Conservation (phyloP, 1,140 invertebrate species). For the Drosophila jambulina region DNA sequence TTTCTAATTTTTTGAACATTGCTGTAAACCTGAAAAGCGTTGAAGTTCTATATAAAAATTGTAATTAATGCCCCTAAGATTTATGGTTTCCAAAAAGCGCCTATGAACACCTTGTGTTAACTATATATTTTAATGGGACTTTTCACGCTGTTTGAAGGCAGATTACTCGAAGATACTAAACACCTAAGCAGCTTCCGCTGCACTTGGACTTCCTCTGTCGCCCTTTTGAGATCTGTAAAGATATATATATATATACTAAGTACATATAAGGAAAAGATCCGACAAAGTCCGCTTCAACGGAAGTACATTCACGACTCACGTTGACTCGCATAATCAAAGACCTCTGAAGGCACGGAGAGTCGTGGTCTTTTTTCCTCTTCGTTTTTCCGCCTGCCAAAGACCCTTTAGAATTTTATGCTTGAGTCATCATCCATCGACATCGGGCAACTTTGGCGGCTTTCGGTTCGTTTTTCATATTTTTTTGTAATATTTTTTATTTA, state of each 20-base stretch:
- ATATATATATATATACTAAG: constrained; percentile 28
- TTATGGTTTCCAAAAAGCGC: constrained; percentile 17
- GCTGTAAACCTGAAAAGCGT: neutral
- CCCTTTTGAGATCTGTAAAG: neutral
- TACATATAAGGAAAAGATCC: constrained; percentile 23
- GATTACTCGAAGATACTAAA: constrained; percentile 8
- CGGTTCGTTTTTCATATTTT: constrained; percentile 28
- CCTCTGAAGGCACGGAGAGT: constrained; percentile 21
- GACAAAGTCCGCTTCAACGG: constrained; percentile 52
- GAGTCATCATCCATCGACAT: constrained; percentile 53
- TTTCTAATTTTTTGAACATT: neutral
- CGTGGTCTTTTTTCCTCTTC: neutral
- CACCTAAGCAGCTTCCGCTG: constrained; percentile 49
- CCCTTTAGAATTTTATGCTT: constrained; percentile 70
- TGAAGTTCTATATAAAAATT: constrained; percentile 1
- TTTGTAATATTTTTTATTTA: constrained; percentile 1
- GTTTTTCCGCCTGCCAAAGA: constrained; percentile 33
- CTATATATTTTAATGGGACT: constrained; percentile 17
- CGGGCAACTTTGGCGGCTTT: constrained; percentile 36
- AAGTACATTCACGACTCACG: constrained; percentile 61
- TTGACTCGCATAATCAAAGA: constrained; percentile 58
- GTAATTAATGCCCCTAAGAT: constrained; percentile 7
- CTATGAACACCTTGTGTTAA: constrained; percentile 8
- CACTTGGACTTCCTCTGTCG: constrained; percentile 12
- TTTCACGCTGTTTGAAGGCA: constrained; percentile 19